Evolutionary conservation across 2,797 vertebrate genomes (phyloP).

Genomic region (Scolopax rusticola): DNA sequence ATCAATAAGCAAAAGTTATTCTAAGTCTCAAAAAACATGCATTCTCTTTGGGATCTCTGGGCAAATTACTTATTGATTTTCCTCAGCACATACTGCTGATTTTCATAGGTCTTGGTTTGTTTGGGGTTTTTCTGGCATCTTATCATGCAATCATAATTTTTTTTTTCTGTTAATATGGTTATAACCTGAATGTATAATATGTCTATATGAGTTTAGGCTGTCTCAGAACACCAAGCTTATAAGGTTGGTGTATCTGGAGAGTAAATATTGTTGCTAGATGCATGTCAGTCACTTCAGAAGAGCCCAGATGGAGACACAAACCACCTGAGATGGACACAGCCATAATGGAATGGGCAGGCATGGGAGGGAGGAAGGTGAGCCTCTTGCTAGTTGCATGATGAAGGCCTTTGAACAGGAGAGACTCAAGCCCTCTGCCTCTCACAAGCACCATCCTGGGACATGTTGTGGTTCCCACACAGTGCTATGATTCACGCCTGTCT

Average conservation of each 20-base stretch:
- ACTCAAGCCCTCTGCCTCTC: not conserved
- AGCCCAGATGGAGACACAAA: not conserved
- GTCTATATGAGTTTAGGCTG: not conserved
- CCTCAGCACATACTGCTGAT: constrained; percentile 12
- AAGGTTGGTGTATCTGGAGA: not conserved
- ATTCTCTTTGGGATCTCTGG: constrained; percentile 57
- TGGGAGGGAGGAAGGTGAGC: not conserved
- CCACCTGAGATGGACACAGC: not conserved
- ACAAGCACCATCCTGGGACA: fast-evolving
- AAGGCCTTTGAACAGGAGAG: not conserved
- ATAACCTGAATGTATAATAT: constrained; percentile 39
- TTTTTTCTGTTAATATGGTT: constrained; percentile 34
- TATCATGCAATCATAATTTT: constrained; percentile 28
- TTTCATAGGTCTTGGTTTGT: not conserved
- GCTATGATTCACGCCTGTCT: not conserved
- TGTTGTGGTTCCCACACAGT: not conserved
- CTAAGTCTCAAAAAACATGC: constrained; percentile 24
- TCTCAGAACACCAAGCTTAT: not conserved
- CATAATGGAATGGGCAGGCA: not conserved
- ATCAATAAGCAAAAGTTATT: constrained; percentile 64
- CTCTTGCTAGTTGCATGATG: fast-evolving
- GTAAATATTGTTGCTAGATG: too few species aligned
- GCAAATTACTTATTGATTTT: constrained; percentile 68
- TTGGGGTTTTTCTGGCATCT: not conserved
- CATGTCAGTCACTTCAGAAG: not conserved